Percentiles rank a stretch among this genome's conserved stretches.
These are phyloP conservation scores for Acronicta aceris DNA, from an alignment of 2,888 invertebrate species.

Conservation along the genomic window DNA sequence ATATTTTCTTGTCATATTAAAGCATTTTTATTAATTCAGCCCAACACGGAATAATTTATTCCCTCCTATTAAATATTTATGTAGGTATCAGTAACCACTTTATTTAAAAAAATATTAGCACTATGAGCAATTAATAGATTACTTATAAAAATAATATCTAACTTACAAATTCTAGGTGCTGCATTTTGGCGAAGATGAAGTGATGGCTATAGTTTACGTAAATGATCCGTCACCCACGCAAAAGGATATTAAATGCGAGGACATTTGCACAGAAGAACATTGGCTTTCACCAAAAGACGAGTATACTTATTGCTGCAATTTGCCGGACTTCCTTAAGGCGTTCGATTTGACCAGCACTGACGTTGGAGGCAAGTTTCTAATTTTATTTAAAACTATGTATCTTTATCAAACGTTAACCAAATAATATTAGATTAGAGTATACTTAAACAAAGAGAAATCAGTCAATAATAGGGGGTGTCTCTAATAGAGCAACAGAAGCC, in stretches of 20 bases:
- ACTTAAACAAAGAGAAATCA: neutral
- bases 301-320: conserved; percentile 51
- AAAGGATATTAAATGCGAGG: conserved; percentile 48
- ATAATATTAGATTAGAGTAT: no score
- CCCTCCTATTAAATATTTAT: no score
- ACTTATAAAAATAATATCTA: neutral
- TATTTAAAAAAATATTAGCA: no score
- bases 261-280: conserved; percentile 12
- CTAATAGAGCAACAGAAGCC: no score
- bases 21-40: neutral
- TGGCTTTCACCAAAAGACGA: conserved; percentile 29
- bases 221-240: conserved; percentile 43
- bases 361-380: conserved; percentile 37
- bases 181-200: conserved; percentile 18
- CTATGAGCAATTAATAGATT: no score
- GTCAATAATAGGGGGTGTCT: no score
- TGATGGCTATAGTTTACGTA: conserved; percentile 50
- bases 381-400: no score
- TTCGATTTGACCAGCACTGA: conserved; percentile 23
- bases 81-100: no score
- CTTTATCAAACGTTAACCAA: no score
- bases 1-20: neutral
- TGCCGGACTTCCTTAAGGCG: conserved; percentile 41
- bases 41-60: no score
- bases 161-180: conserved; percentile 35